phyloP scores from a whole-genome alignment of 2,113 vertebrate species.

The Strix uralensis region DNA sequence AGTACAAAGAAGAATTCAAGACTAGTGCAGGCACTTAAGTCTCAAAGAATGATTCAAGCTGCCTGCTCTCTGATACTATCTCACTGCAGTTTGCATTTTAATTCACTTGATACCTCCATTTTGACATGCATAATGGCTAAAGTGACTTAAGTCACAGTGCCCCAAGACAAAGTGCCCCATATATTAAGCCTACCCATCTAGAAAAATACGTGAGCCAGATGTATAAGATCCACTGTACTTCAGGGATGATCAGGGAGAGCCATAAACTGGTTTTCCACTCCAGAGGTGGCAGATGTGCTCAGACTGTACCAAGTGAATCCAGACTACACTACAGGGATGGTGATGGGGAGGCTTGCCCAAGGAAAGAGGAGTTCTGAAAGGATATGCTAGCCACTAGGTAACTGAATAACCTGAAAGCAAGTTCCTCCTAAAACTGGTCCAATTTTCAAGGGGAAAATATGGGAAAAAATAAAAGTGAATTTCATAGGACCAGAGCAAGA shows the following conservation, averaged over 20 bases:
- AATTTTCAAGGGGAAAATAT: neutral
- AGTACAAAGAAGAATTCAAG: neutral
- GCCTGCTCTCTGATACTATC: neutral
- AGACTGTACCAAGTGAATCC: neutral
- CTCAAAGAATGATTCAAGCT: neutral
- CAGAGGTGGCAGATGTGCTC: neutral
- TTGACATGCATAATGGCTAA: rapidly evolving
- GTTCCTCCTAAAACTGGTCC: neutral
- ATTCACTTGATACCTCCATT: neutral
- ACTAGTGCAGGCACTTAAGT: neutral
- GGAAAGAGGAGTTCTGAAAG: neutral
- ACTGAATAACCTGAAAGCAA: neutral
- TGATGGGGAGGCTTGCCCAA: neutral
- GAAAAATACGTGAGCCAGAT: neutral
- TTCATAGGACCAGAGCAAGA: neutral
- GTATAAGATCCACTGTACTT: neutral
- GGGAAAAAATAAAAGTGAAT: rapidly evolving
- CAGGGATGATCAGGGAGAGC: neutral
- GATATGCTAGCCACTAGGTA: neutral
- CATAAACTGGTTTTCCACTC: neutral
- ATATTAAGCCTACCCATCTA: neutral
- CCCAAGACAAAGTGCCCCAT: neutral
- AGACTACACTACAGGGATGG: neutral
- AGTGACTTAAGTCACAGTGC: neutral
- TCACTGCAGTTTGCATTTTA: neutral